These are phyloP conservation scores for Perdita meconis DNA, from an alignment of 2,888 invertebrate species.

Conservation along the genomic window DNA sequence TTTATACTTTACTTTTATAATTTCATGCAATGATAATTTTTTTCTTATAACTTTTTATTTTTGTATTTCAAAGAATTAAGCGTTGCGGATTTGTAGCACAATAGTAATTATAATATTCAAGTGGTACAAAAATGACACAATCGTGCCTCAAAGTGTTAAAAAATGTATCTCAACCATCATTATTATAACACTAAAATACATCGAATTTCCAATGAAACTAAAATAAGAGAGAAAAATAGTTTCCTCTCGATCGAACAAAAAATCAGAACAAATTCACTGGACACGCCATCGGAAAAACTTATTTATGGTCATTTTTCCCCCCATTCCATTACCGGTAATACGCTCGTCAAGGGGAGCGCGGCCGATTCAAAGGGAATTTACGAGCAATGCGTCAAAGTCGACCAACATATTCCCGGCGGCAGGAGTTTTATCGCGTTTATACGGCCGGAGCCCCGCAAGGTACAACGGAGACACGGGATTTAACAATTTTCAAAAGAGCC, in stretches of 20 bases:
- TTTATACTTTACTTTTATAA: too few species aligned
- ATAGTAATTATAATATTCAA: too few species aligned
- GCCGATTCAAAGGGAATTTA: slow-evolving; percentile 6
- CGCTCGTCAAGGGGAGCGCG: slow-evolving; percentile 1
- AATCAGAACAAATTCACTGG: neutral
- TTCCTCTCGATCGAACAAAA: neutral
- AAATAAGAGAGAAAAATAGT: neutral
- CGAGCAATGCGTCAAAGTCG: neutral
- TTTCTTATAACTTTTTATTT: too few species aligned
- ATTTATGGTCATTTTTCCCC: neutral
- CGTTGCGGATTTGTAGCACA: too few species aligned
- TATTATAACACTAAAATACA: too few species aligned
- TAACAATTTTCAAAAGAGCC: slow-evolving; percentile 18
- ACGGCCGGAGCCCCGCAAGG: neutral
- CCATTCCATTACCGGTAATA: slow-evolving; percentile 3
- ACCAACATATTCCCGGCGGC: neutral
- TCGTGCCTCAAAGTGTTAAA: too few species aligned
- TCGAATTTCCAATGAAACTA: neutral
- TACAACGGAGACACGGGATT: neutral
- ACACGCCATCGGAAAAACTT: neutral
- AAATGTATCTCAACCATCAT: too few species aligned
- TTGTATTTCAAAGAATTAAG: too few species aligned
- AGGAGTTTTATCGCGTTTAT: neutral
- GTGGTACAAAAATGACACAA: too few species aligned
- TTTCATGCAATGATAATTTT: too few species aligned